phyloP scores from a whole-genome alignment of 2,113 vertebrate species.

The Romanogobio albipinnatus region DNA sequence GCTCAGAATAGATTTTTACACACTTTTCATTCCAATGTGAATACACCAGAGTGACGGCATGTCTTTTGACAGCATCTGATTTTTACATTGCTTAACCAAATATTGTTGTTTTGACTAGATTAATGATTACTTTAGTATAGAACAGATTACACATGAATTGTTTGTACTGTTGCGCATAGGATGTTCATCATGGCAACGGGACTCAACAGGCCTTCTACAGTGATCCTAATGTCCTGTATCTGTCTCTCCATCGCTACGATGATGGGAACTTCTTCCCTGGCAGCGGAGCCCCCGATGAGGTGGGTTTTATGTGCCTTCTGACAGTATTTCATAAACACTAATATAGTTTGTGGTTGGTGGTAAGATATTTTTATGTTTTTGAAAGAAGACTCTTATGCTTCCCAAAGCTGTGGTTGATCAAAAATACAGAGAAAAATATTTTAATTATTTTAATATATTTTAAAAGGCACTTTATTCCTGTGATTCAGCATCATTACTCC shows the following conservation, averaged over 20 bases:
- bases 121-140: not conserved
- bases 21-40: constrained; percentile 20
- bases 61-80: constrained; percentile 49
- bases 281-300: constrained; percentile 96
- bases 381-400: not conserved
- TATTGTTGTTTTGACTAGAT: not conserved
- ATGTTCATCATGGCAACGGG: constrained; percentile 84
- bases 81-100: constrained; percentile 32
- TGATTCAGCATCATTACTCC: not conserved
- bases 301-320: constrained; percentile 52
- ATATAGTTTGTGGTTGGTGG: not conserved
- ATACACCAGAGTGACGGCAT: not conserved
- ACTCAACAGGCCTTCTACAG: constrained; percentile 94
- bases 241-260: constrained; percentile 96
- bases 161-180: constrained; percentile 65
- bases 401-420: not conserved
- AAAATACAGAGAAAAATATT: not conserved
- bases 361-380: not conserved
- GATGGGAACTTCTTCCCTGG: constrained; percentile 99
- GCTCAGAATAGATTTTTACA: constrained; percentile 53
- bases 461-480: not conserved
- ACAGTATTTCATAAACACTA: not conserved
- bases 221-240: constrained; percentile 90
- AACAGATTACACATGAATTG: constrained; percentile 45
- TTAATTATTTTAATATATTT: not conserved